phyloP scores from a whole-genome alignment of 2,113 vertebrate species.

The Cinclus cinclus region DNA sequence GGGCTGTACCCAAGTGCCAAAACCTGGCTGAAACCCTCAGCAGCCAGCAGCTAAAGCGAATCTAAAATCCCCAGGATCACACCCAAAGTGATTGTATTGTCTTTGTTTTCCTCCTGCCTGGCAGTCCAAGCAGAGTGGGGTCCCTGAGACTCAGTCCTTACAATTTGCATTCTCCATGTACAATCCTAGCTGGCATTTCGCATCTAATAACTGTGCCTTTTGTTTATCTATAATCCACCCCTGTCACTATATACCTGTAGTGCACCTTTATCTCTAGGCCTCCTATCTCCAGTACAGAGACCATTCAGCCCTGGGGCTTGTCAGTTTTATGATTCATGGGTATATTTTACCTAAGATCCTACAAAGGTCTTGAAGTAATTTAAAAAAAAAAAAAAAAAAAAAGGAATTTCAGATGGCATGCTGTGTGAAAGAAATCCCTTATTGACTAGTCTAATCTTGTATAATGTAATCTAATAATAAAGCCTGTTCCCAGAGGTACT shows the following conservation, averaged over 20 bases:
- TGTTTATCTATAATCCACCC: slow-evolving; percentile 69
- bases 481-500: slow-evolving; percentile 71
- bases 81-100: neutral
- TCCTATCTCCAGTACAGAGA: slow-evolving; percentile 59
- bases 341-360: slow-evolving; percentile 71
- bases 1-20: neutral
- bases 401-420: slow-evolving; percentile 73
- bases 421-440: slow-evolving; percentile 70
- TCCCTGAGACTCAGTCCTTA: neutral
- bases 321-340: slow-evolving; percentile 78
- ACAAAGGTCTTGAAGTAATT: slow-evolving; percentile 75
- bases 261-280: slow-evolving; percentile 71
- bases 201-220: slow-evolving; percentile 29
- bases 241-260: slow-evolving; percentile 66
- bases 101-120: neutral
- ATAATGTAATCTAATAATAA: slow-evolving; percentile 80
- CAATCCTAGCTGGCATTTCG: slow-evolving; percentile 10
- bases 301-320: slow-evolving; percentile 71
- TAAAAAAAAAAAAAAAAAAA: slow-evolving; percentile 7
- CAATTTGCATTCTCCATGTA: slow-evolving; percentile 53
- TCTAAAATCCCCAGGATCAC: neutral
- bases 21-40: neutral
- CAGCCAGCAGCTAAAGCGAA: neutral
- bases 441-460: slow-evolving; percentile 77
- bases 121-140: neutral